Percentiles rank a stretch among this genome's conserved stretches.
Evolutionary conservation across 2,888 invertebrate species (phyloP).

Genomic region (Scaptomyza flava): DNA sequence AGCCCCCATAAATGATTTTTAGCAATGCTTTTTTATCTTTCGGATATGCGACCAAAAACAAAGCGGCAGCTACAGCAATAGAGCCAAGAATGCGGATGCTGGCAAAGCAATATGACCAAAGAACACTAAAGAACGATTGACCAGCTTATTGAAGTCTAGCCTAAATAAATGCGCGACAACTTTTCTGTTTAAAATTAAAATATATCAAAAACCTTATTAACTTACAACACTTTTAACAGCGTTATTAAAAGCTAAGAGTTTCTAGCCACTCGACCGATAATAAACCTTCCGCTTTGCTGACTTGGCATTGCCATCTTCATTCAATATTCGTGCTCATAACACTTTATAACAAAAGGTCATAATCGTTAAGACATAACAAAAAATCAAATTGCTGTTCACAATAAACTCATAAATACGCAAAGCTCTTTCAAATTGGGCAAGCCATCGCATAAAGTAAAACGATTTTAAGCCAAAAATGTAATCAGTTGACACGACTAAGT

Average conservation of each 20-base stretch:
- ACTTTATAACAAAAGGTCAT: neutral
- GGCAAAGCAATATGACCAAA: neutral
- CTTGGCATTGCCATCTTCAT: neutral
- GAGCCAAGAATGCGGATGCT: slow-evolving; percentile 32
- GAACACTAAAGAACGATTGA: neutral
- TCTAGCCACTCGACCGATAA: neutral
- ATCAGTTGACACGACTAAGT: neutral
- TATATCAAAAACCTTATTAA: neutral
- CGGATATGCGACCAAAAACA: slow-evolving; percentile 18
- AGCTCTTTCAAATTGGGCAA: slow-evolving; percentile 10
- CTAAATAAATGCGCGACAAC: neutral
- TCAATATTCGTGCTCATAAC: neutral
- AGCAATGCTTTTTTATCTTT: neutral
- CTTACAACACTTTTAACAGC: too few species aligned
- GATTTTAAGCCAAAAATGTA: neutral
- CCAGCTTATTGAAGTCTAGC: neutral
- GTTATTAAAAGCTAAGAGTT: neutral
- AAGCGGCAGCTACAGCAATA: slow-evolving; percentile 3
- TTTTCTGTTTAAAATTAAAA: neutral
- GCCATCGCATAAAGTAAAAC: neutral
- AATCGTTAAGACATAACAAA: slow-evolving; percentile 6
- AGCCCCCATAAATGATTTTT: slow-evolving; percentile 7
- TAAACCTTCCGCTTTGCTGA: neutral
- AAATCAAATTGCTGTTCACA: slow-evolving; percentile 15
- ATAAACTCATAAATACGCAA: slow-evolving; percentile 21